These are phyloP conservation scores for Podiceps cristatus DNA, from an alignment of 2,113 vertebrate species.

Conservation along the genomic window DNA sequence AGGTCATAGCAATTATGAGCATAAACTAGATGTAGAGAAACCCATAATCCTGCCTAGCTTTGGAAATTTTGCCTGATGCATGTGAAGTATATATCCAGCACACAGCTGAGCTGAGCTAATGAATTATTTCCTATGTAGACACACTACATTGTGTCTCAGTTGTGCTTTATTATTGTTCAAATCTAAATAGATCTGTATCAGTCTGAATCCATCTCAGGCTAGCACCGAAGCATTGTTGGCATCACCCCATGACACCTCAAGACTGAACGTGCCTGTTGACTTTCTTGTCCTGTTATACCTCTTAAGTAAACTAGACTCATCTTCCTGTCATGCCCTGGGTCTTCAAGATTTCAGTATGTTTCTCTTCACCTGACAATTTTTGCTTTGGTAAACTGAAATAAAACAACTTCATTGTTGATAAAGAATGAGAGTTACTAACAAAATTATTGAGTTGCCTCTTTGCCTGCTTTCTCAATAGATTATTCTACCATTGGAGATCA, in stretches of 20 bases:
- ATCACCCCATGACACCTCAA: neutral
- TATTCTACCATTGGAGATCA: neutral
- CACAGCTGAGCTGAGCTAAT: neutral
- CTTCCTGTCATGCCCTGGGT: neutral
- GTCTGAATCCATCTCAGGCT: neutral
- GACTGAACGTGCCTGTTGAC: neutral
- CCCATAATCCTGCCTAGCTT: neutral
- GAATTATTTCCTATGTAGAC: neutral
- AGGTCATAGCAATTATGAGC: neutral
- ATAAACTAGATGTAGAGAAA: neutral
- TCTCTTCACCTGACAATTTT: neutral
- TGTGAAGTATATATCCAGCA: neutral
- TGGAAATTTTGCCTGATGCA: neutral
- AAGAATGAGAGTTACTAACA: neutral
- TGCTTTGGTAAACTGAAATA: neutral
- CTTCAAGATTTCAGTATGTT: neutral
- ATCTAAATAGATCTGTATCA: neutral
- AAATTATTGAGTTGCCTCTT: neutral
- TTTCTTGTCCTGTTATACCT: neutral
- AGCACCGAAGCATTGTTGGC: rapidly evolving
- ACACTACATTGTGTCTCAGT: neutral
- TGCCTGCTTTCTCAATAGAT: neutral
- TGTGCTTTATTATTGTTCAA: neutral
- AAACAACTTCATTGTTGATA: neutral
- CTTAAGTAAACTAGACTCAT: neutral